Base-by-base conservation (phyloP, 1,140 invertebrate species). In the Apis cerana region DNA sequence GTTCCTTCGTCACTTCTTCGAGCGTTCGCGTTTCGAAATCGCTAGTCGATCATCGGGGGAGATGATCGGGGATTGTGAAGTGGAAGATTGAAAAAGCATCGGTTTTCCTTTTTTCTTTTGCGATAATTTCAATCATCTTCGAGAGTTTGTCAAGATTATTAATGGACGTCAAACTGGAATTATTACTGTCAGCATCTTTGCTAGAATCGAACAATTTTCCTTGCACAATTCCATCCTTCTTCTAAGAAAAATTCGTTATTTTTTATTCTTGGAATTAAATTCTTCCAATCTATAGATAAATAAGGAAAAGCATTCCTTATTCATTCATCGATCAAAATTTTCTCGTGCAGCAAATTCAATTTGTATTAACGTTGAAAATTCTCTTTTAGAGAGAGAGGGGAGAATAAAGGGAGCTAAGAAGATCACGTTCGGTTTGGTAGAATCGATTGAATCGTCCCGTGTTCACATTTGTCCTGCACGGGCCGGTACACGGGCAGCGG, bases 391-490 rank as follows among this genome's bases (percentile, higher is more conserved):
- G 15, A n/a, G 43, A 15, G 19, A 12, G 17, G 33, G 3, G 33
- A 33, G 62, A 19, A 19, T 15, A n/a, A 58, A 5, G 19, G 19
- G 17, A 21, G 23, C 9, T 71, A 62, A 62, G 72, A 74, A 59
- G 72, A 75, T 75, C 65, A 11, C 19, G 33, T 33, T 33, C 2
- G 56, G 56, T 43, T 19, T 0, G n/a, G 21, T 15, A 61, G 43
- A 50, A 33, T 67, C 71, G 71, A 81, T 81, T 75, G 79, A 81
- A 81, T 75, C 79, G 79, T 81, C 54, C 33, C 50, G 9, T n/a
- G 58, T 79, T 75, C 62, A 52, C 68, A 74, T 82, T 71, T 69
- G 65, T 77, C 70, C 62, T 68, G 80, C 76, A 85, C n/a, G 19
- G 77, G 78, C 67, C 72, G 78, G 69, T 80, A 74, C 59, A 80